These are phyloP conservation scores for Aleiodes testaceus DNA, from an alignment of 2,888 invertebrate genomes.

Conservation along the genomic window DNA sequence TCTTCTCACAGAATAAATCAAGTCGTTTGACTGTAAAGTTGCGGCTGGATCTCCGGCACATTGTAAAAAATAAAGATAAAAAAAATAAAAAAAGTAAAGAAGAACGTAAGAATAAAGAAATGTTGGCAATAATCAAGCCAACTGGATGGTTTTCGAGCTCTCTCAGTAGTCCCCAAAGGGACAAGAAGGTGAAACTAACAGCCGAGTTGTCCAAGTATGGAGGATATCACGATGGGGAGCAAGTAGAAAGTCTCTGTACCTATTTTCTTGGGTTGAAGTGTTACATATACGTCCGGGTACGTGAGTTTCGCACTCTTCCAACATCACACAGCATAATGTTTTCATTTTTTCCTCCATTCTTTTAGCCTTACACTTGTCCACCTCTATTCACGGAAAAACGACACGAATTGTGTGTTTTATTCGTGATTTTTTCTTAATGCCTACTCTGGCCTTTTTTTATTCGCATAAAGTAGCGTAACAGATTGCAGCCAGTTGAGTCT, in stretches of 20 bases:
- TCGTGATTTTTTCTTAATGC: neutral
- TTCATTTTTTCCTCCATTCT: conserved; percentile 2
- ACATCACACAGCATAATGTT: conserved; percentile 10
- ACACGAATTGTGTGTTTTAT: neutral
- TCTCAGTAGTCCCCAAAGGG: conserved; percentile 29
- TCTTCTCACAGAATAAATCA: conserved; percentile 39
- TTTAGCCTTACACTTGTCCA: conserved; percentile 35
- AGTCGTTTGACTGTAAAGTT: conserved; percentile 38
- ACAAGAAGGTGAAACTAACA: conserved; percentile 41
- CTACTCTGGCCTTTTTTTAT: neutral
- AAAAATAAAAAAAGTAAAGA: neutral
- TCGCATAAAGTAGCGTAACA: conserved; percentile 21
- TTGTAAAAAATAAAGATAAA: neutral
- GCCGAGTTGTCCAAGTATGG: conserved; percentile 37
- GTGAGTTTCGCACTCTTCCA: conserved; percentile 39
- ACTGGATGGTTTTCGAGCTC: conserved; percentile 16
- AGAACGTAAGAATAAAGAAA: neutral
- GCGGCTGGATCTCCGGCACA: neutral
- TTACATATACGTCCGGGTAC: conserved; percentile 34
- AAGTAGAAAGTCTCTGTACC: conserved; percentile 45
- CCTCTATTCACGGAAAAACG: conserved; percentile 17
- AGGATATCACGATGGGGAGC: conserved; percentile 40
- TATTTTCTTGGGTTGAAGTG: conserved; percentile 30
- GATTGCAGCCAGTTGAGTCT: conserved; percentile 18
- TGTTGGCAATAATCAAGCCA: too few species aligned